Evolutionary conservation across 2,888 invertebrate species (phyloP).

Genomic region (Eucriotettix oculatus): DNA sequence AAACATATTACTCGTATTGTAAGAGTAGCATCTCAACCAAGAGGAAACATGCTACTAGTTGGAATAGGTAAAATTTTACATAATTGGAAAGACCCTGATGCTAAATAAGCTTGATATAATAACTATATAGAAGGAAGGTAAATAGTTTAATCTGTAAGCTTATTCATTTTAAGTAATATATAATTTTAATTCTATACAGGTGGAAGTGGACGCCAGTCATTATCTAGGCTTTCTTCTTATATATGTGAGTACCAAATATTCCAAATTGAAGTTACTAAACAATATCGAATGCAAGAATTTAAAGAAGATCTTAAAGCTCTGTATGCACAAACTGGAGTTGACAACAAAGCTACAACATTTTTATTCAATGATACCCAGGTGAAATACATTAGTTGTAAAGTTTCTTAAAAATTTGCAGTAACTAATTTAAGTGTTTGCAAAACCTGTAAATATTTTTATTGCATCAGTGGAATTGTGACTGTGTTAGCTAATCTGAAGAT

Average conservation of each 20-base stretch:
- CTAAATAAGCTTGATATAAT: too few relatives aligned
- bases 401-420: neutral
- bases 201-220: constrained; percentile 70
- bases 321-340: constrained; percentile 56
- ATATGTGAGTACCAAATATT: constrained; percentile 64
- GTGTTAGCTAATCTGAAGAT: too few relatives aligned
- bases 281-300: constrained; percentile 61
- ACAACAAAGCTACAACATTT: constrained; percentile 57
- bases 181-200: constrained; percentile 27
- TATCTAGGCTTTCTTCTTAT: constrained; percentile 59
- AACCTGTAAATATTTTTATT: too few relatives aligned
- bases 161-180: neutral
- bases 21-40: constrained; percentile 63
- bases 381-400: neutral
- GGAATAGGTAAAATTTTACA: constrained; percentile 58
- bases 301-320: constrained; percentile 64
- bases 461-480: too few relatives aligned
- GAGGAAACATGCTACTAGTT: constrained; percentile 69
- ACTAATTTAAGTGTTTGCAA: too few relatives aligned
- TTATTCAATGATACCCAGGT: constrained; percentile 70
- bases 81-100: too few relatives aligned
- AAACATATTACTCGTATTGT: constrained; percentile 71
- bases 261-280: constrained; percentile 64
- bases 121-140: too few relatives aligned
- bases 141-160: too few relatives aligned